These are phyloP conservation scores for Acanthoscelides obtectus DNA, from an alignment of 2,888 invertebrate genomes.

Conservation along the genomic window DNA sequence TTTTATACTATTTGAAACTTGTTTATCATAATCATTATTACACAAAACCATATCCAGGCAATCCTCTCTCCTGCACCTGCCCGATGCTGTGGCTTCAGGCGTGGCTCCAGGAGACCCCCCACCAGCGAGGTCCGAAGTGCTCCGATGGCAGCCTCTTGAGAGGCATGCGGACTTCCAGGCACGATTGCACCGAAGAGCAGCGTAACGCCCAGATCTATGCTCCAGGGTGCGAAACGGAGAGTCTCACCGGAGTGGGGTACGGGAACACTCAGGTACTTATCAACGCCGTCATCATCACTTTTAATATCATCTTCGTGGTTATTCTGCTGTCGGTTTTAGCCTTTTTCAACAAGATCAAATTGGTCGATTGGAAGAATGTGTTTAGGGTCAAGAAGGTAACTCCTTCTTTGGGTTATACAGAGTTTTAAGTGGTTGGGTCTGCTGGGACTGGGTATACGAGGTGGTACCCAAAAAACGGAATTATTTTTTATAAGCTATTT, in stretches of 20 bases:
- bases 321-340: neutral
- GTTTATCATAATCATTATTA: no score
- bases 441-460: no score
- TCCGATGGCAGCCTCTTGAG: conserved; percentile 73
- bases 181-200: conserved; percentile 57
- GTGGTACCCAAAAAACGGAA: no score
- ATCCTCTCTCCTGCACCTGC: conserved; percentile 79
- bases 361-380: neutral
- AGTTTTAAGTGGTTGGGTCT: neutral
- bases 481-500: no score
- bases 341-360: neutral
- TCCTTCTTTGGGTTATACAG: neutral
- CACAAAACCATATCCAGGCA: no score
- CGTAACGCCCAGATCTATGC: conserved; percentile 53
- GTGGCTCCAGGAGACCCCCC: conserved; percentile 72
- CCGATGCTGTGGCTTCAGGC: conserved; percentile 77
- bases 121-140: conserved; percentile 69
- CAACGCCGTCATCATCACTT: neutral
- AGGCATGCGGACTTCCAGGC: conserved; percentile 64
- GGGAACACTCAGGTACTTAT: neutral
- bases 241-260: conserved; percentile 34
- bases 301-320: neutral
- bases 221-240: conserved; percentile 68
- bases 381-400: neutral
- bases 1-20: no score